phyloP scores from a whole-genome alignment of 1,140 invertebrate species.

The Aphelenchoides avenae region DNA sequence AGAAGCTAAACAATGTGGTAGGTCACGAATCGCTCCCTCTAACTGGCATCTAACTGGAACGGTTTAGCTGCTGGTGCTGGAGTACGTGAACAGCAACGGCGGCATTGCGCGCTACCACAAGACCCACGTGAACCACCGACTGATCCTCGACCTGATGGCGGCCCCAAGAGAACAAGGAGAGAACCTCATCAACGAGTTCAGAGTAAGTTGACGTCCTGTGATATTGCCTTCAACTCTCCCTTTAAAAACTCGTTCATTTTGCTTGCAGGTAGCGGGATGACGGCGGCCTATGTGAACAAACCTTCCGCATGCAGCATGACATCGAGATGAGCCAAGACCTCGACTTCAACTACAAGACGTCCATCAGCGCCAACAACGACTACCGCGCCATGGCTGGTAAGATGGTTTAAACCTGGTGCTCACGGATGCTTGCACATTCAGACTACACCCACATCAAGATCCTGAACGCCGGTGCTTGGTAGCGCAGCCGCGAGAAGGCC shows the following conservation, averaged over 20 bases:
- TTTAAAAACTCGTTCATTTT: constrained; percentile 6
- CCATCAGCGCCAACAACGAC: constrained; percentile 54
- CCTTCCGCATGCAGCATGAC: constrained; percentile 82
- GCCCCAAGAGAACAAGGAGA: constrained; percentile 99
- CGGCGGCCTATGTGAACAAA: constrained; percentile 98
- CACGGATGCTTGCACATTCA: constrained; percentile 34
- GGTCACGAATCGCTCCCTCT: constrained; percentile 52
- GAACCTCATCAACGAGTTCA: constrained; percentile 80
- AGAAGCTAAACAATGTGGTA: constrained; percentile 81
- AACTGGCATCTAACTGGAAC: constrained; percentile 14
- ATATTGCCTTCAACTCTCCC: too few relatives aligned
- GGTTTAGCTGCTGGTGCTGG: constrained; percentile 79
- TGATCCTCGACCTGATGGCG: constrained; percentile 90
- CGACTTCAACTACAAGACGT: constrained; percentile 62
- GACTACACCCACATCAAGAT: constrained; percentile 72
- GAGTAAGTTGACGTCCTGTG: constrained; percentile 52
- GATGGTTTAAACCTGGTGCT: not conserved
- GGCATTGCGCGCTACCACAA: constrained; percentile 99
- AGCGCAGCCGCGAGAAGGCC: constrained; percentile 77
- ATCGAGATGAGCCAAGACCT: constrained; percentile 82
- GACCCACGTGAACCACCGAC: constrained; percentile 86
- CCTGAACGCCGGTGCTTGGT: constrained; percentile 96
- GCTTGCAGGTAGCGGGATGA: constrained; percentile 81
- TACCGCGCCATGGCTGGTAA: constrained; percentile 17
- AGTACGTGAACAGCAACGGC: constrained; percentile 99